Evolutionary conservation across 1,140 invertebrate species (phyloP), one percentile per base, ranked within the genome.

Genomic region (Marisa cornuarietis): DNA sequence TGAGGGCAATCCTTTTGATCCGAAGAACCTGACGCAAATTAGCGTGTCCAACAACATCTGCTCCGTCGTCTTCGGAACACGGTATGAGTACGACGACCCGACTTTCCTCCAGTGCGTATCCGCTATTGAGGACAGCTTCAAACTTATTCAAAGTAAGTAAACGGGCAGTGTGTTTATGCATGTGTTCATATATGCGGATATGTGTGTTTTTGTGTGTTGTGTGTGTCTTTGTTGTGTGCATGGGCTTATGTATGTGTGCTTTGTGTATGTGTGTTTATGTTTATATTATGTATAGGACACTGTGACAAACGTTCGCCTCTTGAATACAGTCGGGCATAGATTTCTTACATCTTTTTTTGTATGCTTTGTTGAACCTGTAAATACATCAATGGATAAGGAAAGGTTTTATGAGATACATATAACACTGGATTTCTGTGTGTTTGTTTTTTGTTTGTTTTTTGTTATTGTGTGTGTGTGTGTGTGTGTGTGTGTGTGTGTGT

Each of bases 11-110:
- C 79, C 83, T 0, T 54, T 82, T 9, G 65, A 83, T n/a, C 73
- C 81, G 18, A 80, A 74, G 13, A 5, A 26, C 5, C 13, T 82
- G n/a, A 79, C 82, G 1, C 65, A 69, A 5, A 62, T 77, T 31
- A 81, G 78, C 49, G 74, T 83, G 7, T 80, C 82, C 16, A 87
- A 85, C 65, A 82, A 85, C 71, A 83, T 85, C 26, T 84, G 81
- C 63, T 77, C 78, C 22, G 82, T 87, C 22, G 65, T 76, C 31
- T 82, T 85, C 61, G 84, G 83, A 16, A 31, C 68, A 31, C 69
- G 85, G 16, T 85, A 93, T 20, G 82, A 85, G 13, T 88, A 91
- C 71, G 85, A 92, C 77, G 92, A 94, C 77, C 52, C 63, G 20
- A 18, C 58, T 20, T 84, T 86, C 71, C 16, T 71, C 20, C 54